Base-by-base conservation (phyloP, 2,113 vertebrate species). In the Hippocampus mohnikei region DNA sequence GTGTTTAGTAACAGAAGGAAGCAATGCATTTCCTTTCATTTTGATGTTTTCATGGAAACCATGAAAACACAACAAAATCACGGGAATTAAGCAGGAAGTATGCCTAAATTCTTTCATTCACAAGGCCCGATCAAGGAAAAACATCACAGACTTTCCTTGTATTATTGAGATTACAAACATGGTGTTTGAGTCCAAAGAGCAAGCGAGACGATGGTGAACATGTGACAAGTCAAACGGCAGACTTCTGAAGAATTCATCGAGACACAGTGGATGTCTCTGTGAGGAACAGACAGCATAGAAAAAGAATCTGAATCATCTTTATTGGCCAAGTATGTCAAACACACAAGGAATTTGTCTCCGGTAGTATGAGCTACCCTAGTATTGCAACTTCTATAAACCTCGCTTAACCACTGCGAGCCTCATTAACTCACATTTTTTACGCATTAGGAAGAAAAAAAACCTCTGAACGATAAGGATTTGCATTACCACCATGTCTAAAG, bases 261-360 rank as follows among this genome's bases (percentile, higher is more conserved):
- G 41, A 83, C 73, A 89, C 86, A 87, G 75, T 86, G 84, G 72
- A 60, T 73, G 63, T 71, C 74, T 88, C 76, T 88, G 84, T 89
- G 71, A 80, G 75, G 67, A 74, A 55, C 29, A 67, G 77, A 48
- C 58, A 79, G 81, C 72, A 53, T 74, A 78, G 80, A 86, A 75
- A 67, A 85, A 82, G 33, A 37, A 37, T 37, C 33, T 0, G 33
- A 37, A 6, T 37, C 33, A 37, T 37, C 29, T 5, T 33, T 33
- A 33, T 33, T 33, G 29, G 29, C 29, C 29, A 33, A 33, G 33
- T 37, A 37, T 37, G 33, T 37, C 5, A 37, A 37, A 37, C 33
- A 37, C 33, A 37, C 33, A 37, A 37, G 33, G 33, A 37, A 37
- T 37, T 6, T 37, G 5, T 37, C 33, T 37, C 33, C 5, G 5